phyloP scores from a whole-genome alignment of 2,113 vertebrate species.

The Pygoscelis adeliae region DNA sequence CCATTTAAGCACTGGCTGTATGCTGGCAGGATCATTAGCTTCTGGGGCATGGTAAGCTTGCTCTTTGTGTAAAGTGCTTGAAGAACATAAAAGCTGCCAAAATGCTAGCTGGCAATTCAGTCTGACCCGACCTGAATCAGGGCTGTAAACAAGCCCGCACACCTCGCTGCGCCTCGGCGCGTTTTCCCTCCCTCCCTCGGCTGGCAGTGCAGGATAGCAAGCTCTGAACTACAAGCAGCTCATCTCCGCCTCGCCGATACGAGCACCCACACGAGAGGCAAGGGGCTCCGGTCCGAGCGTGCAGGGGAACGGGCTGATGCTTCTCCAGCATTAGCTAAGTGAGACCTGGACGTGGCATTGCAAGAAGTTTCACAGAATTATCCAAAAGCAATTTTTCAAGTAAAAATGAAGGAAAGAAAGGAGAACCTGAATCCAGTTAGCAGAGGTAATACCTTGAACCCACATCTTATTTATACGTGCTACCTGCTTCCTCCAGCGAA shows the following conservation, averaged over 20 bases:
- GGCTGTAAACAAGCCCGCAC: not conserved
- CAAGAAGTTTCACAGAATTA: not conserved
- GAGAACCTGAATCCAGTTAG: not conserved
- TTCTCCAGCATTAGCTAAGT: not conserved
- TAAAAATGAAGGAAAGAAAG: not conserved
- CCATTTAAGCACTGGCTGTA: not conserved
- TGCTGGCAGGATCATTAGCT: not conserved
- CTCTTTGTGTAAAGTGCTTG: not conserved
- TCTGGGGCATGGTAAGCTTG: not conserved
- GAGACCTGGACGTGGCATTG: not conserved
- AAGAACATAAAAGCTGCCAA: constrained; percentile 6
- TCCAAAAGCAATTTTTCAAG: constrained; percentile 13
- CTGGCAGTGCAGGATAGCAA: not conserved
- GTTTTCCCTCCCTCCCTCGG: not conserved
- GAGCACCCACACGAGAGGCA: fast-evolving
- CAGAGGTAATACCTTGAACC: not conserved
- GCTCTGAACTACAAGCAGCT: not conserved
- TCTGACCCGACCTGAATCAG: not conserved
- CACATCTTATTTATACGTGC: not conserved
- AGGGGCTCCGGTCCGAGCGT: fast-evolving
- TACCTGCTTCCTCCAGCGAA: not conserved
- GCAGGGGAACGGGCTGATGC: not conserved
- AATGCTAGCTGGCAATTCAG: not conserved
- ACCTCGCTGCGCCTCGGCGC: not conserved
- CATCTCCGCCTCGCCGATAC: not conserved